Conservation (phyloP, 2,113 vertebrate genomes). For the Sorex araneus region DNA sequence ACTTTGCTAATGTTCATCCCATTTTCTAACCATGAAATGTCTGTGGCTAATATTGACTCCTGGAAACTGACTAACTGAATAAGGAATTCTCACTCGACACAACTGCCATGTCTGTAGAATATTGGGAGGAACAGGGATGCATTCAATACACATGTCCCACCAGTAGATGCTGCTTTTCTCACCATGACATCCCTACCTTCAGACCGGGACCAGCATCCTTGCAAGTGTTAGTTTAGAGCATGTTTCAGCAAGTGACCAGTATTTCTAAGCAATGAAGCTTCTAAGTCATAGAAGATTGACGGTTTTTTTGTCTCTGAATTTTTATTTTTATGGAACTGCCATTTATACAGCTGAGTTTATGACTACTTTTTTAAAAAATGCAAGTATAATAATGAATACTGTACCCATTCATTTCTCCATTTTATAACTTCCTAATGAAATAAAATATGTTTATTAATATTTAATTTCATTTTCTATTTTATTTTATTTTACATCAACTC, state of each 20-base stretch:
- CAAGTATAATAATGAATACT: background rate
- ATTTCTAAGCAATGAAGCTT: background rate
- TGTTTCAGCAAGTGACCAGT: accelerated
- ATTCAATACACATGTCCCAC: accelerated
- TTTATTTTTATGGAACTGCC: background rate
- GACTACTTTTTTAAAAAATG: background rate
- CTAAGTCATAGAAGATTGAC: background rate
- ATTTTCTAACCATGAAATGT: background rate
- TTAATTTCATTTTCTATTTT: too few relatives aligned
- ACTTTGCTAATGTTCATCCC: too few relatives aligned
- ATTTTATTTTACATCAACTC: background rate
- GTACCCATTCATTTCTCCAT: background rate
- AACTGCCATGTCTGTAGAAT: background rate
- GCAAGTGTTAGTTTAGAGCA: too few relatives aligned
- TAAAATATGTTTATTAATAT: background rate
- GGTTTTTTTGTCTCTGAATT: background rate
- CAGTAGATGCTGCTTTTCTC: background rate
- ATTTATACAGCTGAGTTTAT: background rate
- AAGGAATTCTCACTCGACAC: background rate
- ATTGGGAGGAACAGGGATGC: background rate
- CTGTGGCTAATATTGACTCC: background rate
- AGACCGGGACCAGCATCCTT: accelerated
- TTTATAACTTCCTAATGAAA: conserved; percentile 24
- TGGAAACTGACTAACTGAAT: background rate
- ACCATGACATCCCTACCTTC: background rate